Base-by-base conservation (phyloP, 2,888 invertebrate species). In the Eupithecia centaureata region DNA sequence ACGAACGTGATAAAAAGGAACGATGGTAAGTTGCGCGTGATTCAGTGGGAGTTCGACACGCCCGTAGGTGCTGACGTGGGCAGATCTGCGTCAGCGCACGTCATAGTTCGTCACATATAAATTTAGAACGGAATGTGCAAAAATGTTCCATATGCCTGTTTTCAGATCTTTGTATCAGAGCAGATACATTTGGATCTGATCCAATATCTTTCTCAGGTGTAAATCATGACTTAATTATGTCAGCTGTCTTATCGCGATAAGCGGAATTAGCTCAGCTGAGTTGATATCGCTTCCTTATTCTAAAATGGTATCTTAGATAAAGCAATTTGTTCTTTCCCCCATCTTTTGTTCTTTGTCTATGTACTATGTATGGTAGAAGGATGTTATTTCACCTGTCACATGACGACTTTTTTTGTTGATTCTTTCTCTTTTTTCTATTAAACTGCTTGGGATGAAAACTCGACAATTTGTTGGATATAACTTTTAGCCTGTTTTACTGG, bases 51-150 rank as follows among this genome's bases (percentile, higher is more conserved):
- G n/a, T n/a, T n/a, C n/a, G n/a, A n/a, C n/a, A n/a, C n/a, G 67
- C 32, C 57, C 59, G 67, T 66, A 78, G 78, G 82, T 76, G 83
- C 85, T 88, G 89, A 87, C 87, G 88, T 86, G 87, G 87, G 88
- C 83, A 73, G 83, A 74, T 81, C 84, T 71, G 85, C 86, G 86
- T 88, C 86, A 84, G 81, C 83, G 74, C 83, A 82, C 92, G 90
- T 91, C 92, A 91, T 82, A 79, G 76, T 76, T 84, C 88, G 86
- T 90, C 91, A 90, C 85, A 77, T 72, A 82, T 91, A 92, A 88
- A 90, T 92, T 90, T 92, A 91, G 91, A 88, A 79, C 68, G 86
- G 88, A 89, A 89, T 89, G 85, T 86, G 77, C 79, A 84, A 87
- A 89, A 87, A 87, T 85, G 77, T 79, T 80, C 77, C 73, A 80